Evolutionary conservation across 2,888 invertebrate species (phyloP).

Genomic region (Amphipoea lucens): DNA sequence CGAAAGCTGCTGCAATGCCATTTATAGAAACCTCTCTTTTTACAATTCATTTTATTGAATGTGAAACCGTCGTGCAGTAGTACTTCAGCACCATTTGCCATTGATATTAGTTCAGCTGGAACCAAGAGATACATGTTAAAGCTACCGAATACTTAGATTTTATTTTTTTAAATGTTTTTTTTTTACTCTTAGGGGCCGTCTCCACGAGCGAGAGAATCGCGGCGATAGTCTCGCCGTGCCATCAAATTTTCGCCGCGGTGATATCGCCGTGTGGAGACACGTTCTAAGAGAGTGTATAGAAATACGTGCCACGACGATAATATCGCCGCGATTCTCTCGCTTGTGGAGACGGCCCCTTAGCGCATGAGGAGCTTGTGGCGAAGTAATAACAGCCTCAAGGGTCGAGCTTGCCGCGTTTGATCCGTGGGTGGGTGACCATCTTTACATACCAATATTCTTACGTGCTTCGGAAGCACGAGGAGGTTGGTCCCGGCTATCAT

Average conservation of each 20-base stretch:
- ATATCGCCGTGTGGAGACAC: too few species aligned
- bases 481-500: neutral
- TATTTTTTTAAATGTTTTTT: neutral
- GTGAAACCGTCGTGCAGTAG: conserved; percentile 65
- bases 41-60: conserved; percentile 63
- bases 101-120: conserved; percentile 65
- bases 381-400: neutral
- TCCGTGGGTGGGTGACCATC: neutral
- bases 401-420: neutral
- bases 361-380: neutral
- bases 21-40: conserved; percentile 32
- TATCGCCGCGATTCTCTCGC: too few species aligned
- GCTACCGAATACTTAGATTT: neutral
- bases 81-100: conserved; percentile 59
- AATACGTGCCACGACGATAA: too few species aligned
- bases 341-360: too few species aligned
- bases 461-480: neutral
- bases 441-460: neutral
- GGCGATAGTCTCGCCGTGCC: too few species aligned
- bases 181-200: neutral
- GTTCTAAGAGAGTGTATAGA: too few species aligned
- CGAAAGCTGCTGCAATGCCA: conserved; percentile 72
- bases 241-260: too few species aligned
- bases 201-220: too few species aligned
- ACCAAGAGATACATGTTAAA: conserved; percentile 10